A percentile compares a stretch with the other conserved stretches of the same genome.
Conservation (phyloP, 1,140 invertebrate species). For the Ctenoplectra terminalis region DNA sequence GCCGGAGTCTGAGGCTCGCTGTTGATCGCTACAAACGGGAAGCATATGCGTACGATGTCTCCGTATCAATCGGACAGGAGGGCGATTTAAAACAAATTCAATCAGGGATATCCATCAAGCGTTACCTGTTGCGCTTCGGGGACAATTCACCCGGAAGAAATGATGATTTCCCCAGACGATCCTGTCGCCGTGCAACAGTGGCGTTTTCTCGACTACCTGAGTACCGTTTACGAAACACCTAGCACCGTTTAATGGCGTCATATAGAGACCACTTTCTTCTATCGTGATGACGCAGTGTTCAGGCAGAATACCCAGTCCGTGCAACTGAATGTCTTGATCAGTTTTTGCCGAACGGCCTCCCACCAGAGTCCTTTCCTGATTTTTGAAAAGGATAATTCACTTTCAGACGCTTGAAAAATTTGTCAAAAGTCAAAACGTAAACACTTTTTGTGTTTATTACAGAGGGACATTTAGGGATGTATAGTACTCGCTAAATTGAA, state of each 20-base stretch:
- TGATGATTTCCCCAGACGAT: constrained; percentile 99
- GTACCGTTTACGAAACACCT: constrained; percentile 93
- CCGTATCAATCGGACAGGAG: neutral
- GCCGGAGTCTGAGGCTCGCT: constrained; percentile 93
- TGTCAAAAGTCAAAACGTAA: no score
- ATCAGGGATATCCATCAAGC: neutral
- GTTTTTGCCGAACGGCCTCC: constrained; percentile 87
- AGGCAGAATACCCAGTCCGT: constrained; percentile 95
- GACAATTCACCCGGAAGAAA: constrained; percentile 98
- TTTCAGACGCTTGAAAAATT: no score
- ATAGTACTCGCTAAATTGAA: no score
- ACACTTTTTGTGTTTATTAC: no score
- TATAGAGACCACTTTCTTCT: constrained; percentile 91
- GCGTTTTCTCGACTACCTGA: constrained; percentile 87
- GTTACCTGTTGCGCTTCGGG: constrained; percentile 84
- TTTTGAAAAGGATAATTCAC: no score
- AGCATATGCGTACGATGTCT: no score
- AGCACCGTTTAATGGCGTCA: constrained; percentile 92
- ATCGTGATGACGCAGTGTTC: constrained; percentile 96
- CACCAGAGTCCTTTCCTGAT: constrained; percentile 94
- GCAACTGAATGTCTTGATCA: constrained; percentile 96
- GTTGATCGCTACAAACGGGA: constrained; percentile 78
- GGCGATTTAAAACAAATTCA: neutral
- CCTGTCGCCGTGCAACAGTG: constrained; percentile 96
- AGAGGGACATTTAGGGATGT: no score